Evolutionary conservation across 92 coral and sea anemone genomes (phyloP), one percentile per base, ranked within the genome.

Genomic region (Anthopleura xanthogrammica): DNA sequence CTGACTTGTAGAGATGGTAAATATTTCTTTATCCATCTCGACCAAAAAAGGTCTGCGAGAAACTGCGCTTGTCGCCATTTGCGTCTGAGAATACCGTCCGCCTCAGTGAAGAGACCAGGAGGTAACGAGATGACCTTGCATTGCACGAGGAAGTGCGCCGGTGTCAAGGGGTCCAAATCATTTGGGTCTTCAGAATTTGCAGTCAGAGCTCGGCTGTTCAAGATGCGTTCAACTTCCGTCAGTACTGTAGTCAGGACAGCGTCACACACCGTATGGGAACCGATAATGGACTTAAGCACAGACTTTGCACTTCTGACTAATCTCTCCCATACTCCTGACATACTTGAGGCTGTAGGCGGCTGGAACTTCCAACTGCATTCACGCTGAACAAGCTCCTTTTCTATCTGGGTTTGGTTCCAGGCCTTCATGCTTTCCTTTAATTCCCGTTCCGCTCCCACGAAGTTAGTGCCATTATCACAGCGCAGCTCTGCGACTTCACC

Each of bases 381-480:
- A 10, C 77, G 80, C 76, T 90, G 90, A 19, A 74, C 40, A 29
- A 90, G 87, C 83, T 92, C 89, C n/a, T 77, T 52, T 16, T 55
- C 80, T 6, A 92, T 80, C 77, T 86, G 85, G 52, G 73, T 83
- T n/a, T n/a, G n/a, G 58, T 92, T 88, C 90, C 90, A 83, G 60
- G 68, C 43, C 22, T 92, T 43, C 20, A 58, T 12, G 65, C 65
- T 58, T 16, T 58, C 65, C 20, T 16, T 58, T 12, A 58, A 16
- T 16, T 58, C 65, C 19, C 65, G 90, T n/a, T 92, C 85, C 41
- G 87, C 93, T 5, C 91, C 93, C 11, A 90, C 90, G 42, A 92
- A 92, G 70, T 92, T 92, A n/a, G 92, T 81, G 20, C 90, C 93
- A 22, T 85, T 92, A 50, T 92, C 93, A n/a, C 90, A 85, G 0